Base-by-base conservation (phyloP, 1,140 invertebrate genomes). In the Achatina immaculata region DNA sequence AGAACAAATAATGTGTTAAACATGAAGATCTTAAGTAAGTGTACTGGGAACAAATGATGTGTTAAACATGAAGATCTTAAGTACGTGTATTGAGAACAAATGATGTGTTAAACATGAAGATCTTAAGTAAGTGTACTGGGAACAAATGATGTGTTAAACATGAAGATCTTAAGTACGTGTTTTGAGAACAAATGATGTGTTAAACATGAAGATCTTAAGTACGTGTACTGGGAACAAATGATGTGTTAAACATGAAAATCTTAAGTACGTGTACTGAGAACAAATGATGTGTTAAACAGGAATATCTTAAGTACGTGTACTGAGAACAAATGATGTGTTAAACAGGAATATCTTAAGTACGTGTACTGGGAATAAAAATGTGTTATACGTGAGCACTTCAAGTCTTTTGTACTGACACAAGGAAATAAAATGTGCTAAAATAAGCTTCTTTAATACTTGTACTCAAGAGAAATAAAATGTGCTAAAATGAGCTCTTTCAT, bases 81-180 rank as follows among this genome's bases (percentile, higher is more conserved):
- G 83, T 91, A 91, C 24, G 78, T 85, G 82, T 86, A 91, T 89
- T 91, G 88, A 82, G 87, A 88, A 36, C 51, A 78, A 77, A 82
- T 71, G 76, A 58, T 62, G 69, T 19, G 40, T 16, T 7, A 9
- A 28, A 14, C 14, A 68, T 11, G 34, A 68, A 68, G 14, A 68
- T 68, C 14, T n/a, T 21, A 16, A 28, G 65, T 14, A 16, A 14
- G 9, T 16, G 65, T 21, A 28, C 14, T 28, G 21, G 14, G 31
- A 68, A 9, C 31, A 78, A 16, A 16, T 9, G 9, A 16, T 72
- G 40, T 9, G 11, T 19, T 16, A 43, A 72, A 28, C 24, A 9
- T 14, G 34, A 16, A 72, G 11, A 36, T 14, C 40, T 40, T 43
- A 16, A 28, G 65, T 14, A 16, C 65, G 9, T 16, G 65, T 21